Evolutionary conservation across 2,113 vertebrate genomes (phyloP).

Genomic region (Rhizomys pruinosus): DNA sequence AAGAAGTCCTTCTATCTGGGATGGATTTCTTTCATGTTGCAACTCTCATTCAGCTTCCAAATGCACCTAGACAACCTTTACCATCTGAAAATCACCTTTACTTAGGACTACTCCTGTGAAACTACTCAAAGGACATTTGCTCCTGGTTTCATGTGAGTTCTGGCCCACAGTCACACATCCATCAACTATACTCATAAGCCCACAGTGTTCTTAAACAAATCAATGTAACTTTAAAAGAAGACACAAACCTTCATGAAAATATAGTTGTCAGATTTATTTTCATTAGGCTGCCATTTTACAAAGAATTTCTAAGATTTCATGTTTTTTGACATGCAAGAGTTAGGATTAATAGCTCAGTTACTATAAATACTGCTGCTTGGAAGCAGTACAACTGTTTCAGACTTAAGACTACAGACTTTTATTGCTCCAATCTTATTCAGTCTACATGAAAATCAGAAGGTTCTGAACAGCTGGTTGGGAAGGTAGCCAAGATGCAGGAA

Average conservation of each 20-base stretch:
- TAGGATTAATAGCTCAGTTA: slow-evolving; percentile 20
- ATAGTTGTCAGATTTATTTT: slow-evolving; percentile 72
- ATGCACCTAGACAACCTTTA: not conserved
- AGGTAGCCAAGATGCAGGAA: slow-evolving; percentile 97
- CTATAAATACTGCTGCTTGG: slow-evolving; percentile 75
- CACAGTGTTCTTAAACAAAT: not conserved
- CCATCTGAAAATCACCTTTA: not conserved
- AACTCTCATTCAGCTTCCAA: not conserved
- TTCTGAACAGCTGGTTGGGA: slow-evolving; percentile 97
- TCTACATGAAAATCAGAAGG: slow-evolving; percentile 88
- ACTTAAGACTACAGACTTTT: slow-evolving; percentile 66
- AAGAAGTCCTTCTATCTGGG: not conserved
- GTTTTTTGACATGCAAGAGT: slow-evolving; percentile 76
- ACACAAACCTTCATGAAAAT: slow-evolving; percentile 60
- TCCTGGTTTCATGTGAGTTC: not conserved
- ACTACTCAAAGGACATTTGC: not conserved
- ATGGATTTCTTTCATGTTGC: not conserved
- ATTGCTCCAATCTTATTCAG: slow-evolving; percentile 70
- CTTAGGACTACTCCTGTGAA: not conserved
- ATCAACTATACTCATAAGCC: not conserved
- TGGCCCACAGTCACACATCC: not conserved
- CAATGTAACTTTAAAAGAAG: slow-evolving; percentile 57
- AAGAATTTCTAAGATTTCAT: slow-evolving; percentile 59
- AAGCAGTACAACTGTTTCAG: slow-evolving; percentile 54
- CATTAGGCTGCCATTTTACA: slow-evolving; percentile 62